phyloP scores from a whole-genome alignment of 2,888 invertebrate species.

The Trichopria drosophilae region DNA sequence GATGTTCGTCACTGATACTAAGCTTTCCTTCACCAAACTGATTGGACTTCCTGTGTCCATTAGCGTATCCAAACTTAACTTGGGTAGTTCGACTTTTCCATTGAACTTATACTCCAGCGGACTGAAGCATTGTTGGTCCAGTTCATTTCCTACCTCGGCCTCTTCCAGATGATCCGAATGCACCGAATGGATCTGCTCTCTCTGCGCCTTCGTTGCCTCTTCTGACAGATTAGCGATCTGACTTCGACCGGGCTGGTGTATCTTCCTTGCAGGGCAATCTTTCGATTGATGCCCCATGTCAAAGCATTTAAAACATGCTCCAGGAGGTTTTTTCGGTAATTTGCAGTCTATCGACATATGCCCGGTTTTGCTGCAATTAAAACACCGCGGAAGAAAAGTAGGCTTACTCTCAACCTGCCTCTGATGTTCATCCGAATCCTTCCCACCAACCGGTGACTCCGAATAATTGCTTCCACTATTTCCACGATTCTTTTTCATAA shows the following conservation, averaged over 20 bases:
- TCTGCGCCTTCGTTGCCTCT: no score
- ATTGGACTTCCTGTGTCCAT: neutral
- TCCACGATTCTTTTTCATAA: neutral
- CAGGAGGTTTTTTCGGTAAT: slow-evolving; percentile 4
- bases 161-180: neutral
- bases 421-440: no score
- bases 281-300: slow-evolving; percentile 7
- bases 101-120: neutral
- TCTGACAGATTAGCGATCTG: no score
- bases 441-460: no score
- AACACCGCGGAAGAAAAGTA: no score
- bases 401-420: no score
- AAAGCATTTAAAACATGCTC: slow-evolving; percentile 17
- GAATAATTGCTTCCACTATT: no score
- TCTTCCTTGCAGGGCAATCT: slow-evolving; percentile 2
- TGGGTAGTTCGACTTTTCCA: neutral
- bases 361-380: no score
- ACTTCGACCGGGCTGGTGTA: neutral
- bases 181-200: neutral
- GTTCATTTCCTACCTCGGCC: no score
- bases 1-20: neutral
- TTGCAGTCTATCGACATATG: no score
- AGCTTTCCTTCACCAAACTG: slow-evolving; percentile 2
- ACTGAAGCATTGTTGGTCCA: neutral
- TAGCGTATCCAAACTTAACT: neutral